Base-by-base conservation (phyloP, 2,888 invertebrate species). In the Polymixis lichenea region DNA sequence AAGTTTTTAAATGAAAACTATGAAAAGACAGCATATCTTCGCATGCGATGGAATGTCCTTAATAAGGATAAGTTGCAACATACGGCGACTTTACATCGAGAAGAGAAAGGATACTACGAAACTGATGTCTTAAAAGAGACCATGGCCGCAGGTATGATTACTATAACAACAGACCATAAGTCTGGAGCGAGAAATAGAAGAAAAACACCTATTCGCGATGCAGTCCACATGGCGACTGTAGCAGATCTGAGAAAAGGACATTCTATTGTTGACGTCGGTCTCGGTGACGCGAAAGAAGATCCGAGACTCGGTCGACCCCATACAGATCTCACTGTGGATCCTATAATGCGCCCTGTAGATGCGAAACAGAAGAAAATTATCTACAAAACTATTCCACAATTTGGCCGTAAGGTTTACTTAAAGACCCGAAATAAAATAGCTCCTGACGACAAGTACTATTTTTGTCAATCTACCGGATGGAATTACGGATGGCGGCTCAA, bases 381-480 rank as follows among this genome's bases (percentile, higher is more conserved):
- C 15, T 92, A 91, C 82, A 90, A 92, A 83, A 87, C 87, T n/a
- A 81, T 90, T 43, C 93, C 93, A 6, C 51, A 61, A 9, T 92
- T 85, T 78, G 94, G 94, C 0, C 88, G 93, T 5, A 51, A 79
- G 69, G 90, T 82, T 6, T 94, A 94, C 83, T 82, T 93, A 72
- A 90, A 90, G 71, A 84, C 68, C 13, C 88, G 93, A 70, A 78
- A 73, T 70, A 88, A 85, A 72, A 89, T 89, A 6, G 28, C 79
- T 25, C 93, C 93, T 0, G 93, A 93, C 72, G 76, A 90, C 13
- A 92, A 90, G 78, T 94, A 88, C 73, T 93, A 94, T 70, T 92
- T 92, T 67, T 82, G 61, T 28, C 90, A 91, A 82, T 79, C 86
- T 19, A 82, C 67, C 71, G 89, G 87, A 0, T 91, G 90, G 91